These are phyloP conservation scores for Pardosa pseudoannulata DNA, from an alignment of 2,888 invertebrate genomes.

Conservation along the genomic window DNA sequence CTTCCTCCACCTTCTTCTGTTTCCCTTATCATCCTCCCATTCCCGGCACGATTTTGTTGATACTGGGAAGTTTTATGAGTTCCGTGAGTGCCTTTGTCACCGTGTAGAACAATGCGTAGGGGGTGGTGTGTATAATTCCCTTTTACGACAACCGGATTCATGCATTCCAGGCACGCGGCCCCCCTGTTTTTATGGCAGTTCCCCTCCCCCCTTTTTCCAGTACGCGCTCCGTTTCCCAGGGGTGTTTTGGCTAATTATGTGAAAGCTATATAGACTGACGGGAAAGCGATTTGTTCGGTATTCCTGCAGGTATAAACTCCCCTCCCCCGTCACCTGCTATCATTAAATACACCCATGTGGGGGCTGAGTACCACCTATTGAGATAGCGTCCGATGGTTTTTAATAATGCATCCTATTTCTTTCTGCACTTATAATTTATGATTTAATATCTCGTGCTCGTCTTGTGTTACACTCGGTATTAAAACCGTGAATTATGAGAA, in stretches of 20 bases:
- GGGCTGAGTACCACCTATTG: not conserved
- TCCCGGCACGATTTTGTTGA: not conserved
- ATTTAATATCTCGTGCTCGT: no score
- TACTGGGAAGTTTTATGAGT: slow-evolving; percentile 53
- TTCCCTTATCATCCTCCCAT: not conserved
- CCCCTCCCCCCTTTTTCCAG: not conserved
- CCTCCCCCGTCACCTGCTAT: not conserved
- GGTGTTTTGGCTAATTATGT: slow-evolving; percentile 21
- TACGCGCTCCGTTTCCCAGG: not conserved
- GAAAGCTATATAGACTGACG: slow-evolving; percentile 29
- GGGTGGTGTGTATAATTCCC: slow-evolving; percentile 59
- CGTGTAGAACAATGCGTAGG: slow-evolving; percentile 31
- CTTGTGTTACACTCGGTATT: no score
- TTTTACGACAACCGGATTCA: slow-evolving; percentile 66
- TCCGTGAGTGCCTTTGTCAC: slow-evolving; percentile 51
- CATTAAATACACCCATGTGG: not conserved
- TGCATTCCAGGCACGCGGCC: slow-evolving; percentile 17
- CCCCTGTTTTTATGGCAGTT: not conserved
- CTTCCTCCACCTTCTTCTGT: not conserved
- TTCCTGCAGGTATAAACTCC: slow-evolving; percentile 1
- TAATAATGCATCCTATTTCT: no score
- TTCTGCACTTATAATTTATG: not conserved
- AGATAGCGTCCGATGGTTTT: not conserved
- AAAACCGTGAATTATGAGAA: no score
- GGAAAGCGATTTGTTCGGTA: slow-evolving; percentile 5